Conservation (phyloP, 2,888 invertebrate species). For the Rambutsinella grinnellia region DNA sequence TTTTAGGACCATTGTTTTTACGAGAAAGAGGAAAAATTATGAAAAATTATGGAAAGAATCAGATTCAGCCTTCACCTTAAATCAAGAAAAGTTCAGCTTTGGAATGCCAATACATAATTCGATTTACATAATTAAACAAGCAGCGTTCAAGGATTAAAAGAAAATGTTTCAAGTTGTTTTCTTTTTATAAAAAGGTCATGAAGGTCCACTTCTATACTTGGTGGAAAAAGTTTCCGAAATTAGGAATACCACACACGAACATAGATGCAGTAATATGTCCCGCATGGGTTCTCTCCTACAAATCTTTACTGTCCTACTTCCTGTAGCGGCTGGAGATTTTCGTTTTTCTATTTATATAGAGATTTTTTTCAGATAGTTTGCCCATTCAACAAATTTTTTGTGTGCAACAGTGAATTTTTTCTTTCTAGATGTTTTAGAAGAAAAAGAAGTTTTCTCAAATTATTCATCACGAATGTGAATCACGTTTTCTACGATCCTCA, state of each 20-base stretch:
- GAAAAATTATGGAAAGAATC: not conserved
- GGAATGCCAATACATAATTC: not conserved
- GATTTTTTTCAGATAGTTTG: not conserved
- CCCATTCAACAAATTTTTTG: conserved; percentile 39
- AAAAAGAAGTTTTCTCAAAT: conserved; percentile 21
- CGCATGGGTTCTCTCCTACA: conserved; percentile 19
- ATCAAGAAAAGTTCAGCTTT: not conserved
- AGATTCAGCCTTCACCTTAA: not conserved
- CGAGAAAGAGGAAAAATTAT: not conserved
- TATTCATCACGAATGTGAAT: conserved; percentile 45
- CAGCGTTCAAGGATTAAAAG: not conserved
- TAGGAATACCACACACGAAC: conserved; percentile 49
- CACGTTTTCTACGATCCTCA: conserved; percentile 36
- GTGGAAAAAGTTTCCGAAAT: conserved; percentile 1
- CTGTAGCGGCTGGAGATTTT: too few relatives aligned
- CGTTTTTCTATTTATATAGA: not conserved
- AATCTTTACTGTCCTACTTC: not conserved
- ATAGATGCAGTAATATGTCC: conserved; percentile 33
- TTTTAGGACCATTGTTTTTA: too few relatives aligned
- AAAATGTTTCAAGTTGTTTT: not conserved
- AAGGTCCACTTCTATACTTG: not conserved
- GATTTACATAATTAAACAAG: conserved; percentile 39
- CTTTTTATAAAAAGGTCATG: not conserved
- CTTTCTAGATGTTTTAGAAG: not conserved
- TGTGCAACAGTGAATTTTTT: conserved; percentile 35